Conservation (phyloP, 2,113 vertebrate genomes). For the Sigmodon hispidus region DNA sequence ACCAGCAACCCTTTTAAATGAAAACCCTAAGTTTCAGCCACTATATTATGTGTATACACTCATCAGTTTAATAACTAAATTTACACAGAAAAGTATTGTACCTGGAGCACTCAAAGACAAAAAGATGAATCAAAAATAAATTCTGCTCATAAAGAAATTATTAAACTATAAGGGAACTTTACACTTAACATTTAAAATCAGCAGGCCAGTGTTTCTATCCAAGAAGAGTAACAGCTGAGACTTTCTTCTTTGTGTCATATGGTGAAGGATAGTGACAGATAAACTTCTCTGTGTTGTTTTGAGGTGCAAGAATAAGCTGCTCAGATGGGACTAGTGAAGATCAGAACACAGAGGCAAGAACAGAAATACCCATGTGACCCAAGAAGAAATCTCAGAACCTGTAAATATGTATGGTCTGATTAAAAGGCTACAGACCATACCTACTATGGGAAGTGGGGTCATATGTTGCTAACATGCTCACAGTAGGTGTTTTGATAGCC, state of each 20-base stretch:
- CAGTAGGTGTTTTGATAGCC: background rate
- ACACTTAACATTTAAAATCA: background rate
- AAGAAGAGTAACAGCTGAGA: background rate
- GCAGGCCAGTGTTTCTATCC: fast-evolving
- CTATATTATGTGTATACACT: background rate
- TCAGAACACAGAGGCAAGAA: background rate
- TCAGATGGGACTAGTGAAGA: background rate
- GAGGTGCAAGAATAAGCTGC: fast-evolving
- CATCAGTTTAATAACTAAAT: background rate
- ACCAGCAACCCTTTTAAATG: background rate
- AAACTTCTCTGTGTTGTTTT: background rate
- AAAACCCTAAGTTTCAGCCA: background rate
- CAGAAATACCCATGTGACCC: fast-evolving
- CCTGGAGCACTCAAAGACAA: background rate
- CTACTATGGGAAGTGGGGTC: no score
- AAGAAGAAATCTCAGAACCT: fast-evolving
- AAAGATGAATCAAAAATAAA: background rate
- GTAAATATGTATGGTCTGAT: fast-evolving
- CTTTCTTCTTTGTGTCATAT: fast-evolving
- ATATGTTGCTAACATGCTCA: background rate
- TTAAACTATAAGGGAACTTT: background rate
- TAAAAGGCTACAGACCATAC: fast-evolving
- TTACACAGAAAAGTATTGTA: background rate
- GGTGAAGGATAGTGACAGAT: background rate
- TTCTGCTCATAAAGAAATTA: background rate